A percentile compares a stretch with the other conserved stretches of the same genome.
Evolutionary conservation across 2,888 invertebrate genomes (phyloP).

Genomic region (Stictocephala bisonia): DNA sequence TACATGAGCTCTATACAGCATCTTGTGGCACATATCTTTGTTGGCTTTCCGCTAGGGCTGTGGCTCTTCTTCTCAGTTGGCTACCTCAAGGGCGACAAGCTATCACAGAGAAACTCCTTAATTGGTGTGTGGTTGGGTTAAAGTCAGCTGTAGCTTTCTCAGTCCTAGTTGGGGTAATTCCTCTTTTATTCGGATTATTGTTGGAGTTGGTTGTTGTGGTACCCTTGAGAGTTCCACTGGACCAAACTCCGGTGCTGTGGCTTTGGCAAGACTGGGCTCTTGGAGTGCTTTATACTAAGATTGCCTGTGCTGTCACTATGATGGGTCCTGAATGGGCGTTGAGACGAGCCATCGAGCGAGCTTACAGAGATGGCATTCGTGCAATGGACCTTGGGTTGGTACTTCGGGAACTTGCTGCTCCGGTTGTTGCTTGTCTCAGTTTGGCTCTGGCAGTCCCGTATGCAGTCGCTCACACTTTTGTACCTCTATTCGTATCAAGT

Average conservation of each 20-base stretch:
- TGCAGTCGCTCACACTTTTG: slow-evolving; percentile 79
- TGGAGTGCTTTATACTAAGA: slow-evolving; percentile 95
- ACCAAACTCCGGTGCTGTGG: slow-evolving; percentile 90
- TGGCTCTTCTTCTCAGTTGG: slow-evolving; percentile 86
- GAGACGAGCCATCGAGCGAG: slow-evolving; percentile 90
- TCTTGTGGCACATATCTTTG: slow-evolving; percentile 95
- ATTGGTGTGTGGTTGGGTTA: slow-evolving; percentile 77
- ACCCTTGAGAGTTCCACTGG: slow-evolving; percentile 90
- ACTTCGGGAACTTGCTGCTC: slow-evolving; percentile 75
- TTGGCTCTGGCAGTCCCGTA: slow-evolving; percentile 94
- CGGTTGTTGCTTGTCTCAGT: slow-evolving; percentile 89
- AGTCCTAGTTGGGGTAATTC: slow-evolving; percentile 81
- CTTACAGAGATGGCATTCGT: slow-evolving; percentile 88
- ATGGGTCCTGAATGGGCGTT: slow-evolving; percentile 99
- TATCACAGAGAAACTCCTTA: slow-evolving; percentile 75
- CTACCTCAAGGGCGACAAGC: slow-evolving; percentile 89
- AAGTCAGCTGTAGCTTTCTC: slow-evolving; percentile 73
- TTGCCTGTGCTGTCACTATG: slow-evolving; percentile 94
- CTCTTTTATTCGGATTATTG: slow-evolving; percentile 89
- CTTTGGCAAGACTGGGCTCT: slow-evolving; percentile 98
- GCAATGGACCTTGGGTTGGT: slow-evolving; percentile 82
- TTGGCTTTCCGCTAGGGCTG: slow-evolving; percentile 89
- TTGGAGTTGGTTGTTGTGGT: slow-evolving; percentile 93
- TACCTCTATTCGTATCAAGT: slow-evolving; percentile 75
- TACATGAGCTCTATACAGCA: slow-evolving; percentile 96